Evolutionary conservation across 2,888 invertebrate species (phyloP), one percentile per base, ranked within the genome.

Genomic region (Caenorhabditis afra): DNA sequence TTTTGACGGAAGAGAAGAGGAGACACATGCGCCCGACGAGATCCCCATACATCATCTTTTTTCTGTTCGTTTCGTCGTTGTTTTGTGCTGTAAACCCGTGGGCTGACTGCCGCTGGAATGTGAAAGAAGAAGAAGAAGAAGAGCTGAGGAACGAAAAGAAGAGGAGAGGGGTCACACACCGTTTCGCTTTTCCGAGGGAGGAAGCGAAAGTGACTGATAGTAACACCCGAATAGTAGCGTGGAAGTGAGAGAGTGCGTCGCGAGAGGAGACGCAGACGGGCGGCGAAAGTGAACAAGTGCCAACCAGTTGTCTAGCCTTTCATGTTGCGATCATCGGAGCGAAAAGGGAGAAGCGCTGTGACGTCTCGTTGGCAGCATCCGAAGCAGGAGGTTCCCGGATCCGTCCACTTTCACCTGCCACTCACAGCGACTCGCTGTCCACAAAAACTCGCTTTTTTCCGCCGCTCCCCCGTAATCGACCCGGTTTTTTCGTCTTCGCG

Each of bases 231-330:
- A 55, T 55, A 55, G 55, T 55, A 55, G 55, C 55, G 29, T 52
- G 23, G 29, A 10, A 52, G 29, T 4, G 29, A 52, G 29, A 52
- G 52, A 52, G 29, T 29, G 18, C n/a, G 52, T 1, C n/a, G 23
- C 5, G 12, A 11, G 29, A n/a, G 23, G 52, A 52, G n/a, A 52
- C 52, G 52, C 52, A 52, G 52, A 49, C 22, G 3, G 3, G 14
- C 35, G 37, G 53, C 29, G 37, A 55, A 55, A 55, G 55, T 23
- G 29, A 29, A 29, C 4, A 29, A 29, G 29, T 5, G 29, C 7
- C 29, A 55, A 55, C 55, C 55, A 55, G 55, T 55, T 55, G 39
- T 55, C 55, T 55, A 55, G 55, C 55, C 37, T 55, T 55, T 39
- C 37, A 29, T 16, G 20, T n/a, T n/a, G 47, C 47, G 52, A 52